Evolutionary conservation across 2,888 invertebrate genomes (phyloP), one percentile per base, ranked within the genome.

Genomic region (Caenorhabditis parvicauda): DNA sequence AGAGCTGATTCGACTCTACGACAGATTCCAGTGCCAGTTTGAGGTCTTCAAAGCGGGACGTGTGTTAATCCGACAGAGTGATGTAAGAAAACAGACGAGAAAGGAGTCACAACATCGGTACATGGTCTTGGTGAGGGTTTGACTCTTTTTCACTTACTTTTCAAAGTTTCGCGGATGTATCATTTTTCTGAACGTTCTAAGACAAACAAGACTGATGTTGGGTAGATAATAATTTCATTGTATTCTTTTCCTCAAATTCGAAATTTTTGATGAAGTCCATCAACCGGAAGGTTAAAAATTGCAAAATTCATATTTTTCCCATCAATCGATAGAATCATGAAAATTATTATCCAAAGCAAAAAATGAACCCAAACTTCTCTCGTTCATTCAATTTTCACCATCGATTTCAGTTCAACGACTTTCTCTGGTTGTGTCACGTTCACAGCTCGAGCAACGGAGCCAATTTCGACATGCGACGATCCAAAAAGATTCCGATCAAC

Each of bases 11-110:
- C 60, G 63, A 22, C 55, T 78, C 22, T 69, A 72, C 39, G 67
- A 71, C 25, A 54, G 70, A 28, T 76, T 77, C 53, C 70, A 69
- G 59, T 61, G 71, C 22, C 63, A 60, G 25, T 75, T 78, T 57
- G 71, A 78, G 39, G 78, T 78, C 5, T 70, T 70, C 46, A 55
- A 56, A 38, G 74, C 76, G 1, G 75, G 77, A 7, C 53, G 78
- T 7, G 60, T 62, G 6, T 54, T 78, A 6, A 59, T 79, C 17
- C 62, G 72, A n/a, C 67, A 75, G 41, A 70, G 69, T 22, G 70
- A 74, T 27, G 65, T 76, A 3, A 41, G 64, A 59, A 76, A 77
- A 43, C 78, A 78, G 49, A 71, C 75, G 12, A 54, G 78, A 41
- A 75, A 74, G 48, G 74, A 74, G 22, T 29, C 56, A 6, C 76